These are phyloP conservation scores for Brachionus asplanchnoidis DNA, from an alignment of 1,140 invertebrate genomes.

Conservation along the genomic window DNA sequence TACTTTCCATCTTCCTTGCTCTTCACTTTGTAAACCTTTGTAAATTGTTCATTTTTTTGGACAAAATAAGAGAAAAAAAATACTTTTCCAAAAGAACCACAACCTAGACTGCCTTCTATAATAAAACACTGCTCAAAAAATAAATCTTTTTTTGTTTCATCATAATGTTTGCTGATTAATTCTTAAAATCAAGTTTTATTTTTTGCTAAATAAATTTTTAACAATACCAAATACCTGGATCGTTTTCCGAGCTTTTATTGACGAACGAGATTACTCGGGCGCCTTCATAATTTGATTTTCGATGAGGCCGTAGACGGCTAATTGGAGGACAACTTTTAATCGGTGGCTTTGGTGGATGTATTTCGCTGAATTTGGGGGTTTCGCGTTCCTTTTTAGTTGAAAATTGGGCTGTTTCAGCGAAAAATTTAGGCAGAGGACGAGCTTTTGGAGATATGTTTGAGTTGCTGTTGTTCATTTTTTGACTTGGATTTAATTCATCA, in stretches of 20 bases:
- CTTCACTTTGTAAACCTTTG: conserved; percentile 63
- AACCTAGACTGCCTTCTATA: conserved; percentile 63
- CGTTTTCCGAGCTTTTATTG: conserved; percentile 23
- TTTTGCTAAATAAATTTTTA: not conserved
- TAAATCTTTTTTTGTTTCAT: conserved; percentile 51
- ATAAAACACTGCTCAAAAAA: conserved; percentile 67
- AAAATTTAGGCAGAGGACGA: conserved; percentile 29
- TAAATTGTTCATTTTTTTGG: not conserved
- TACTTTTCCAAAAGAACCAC: conserved; percentile 66
- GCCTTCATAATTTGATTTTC: conserved; percentile 19
- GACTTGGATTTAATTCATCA: not conserved
- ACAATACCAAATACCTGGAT: not conserved
- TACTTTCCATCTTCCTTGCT: conserved; percentile 64
- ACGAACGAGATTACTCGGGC: conserved; percentile 20
- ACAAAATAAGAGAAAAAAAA: conserved; percentile 59
- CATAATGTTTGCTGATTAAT: conserved; percentile 47
- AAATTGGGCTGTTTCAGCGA: conserved; percentile 11
- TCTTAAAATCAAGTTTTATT: not conserved
- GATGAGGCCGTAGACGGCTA: not conserved
- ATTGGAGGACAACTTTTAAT: conserved; percentile 40
- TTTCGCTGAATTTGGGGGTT: conserved; percentile 33
- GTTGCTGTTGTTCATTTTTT: conserved; percentile 10
- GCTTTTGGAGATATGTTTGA: not conserved
- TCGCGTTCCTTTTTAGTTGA: conserved; percentile 38
- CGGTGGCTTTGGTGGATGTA: conserved; percentile 39